phyloP scores from a whole-genome alignment of 2,797 vertebrate genomes.

The Corythornis leucogaster region DNA sequence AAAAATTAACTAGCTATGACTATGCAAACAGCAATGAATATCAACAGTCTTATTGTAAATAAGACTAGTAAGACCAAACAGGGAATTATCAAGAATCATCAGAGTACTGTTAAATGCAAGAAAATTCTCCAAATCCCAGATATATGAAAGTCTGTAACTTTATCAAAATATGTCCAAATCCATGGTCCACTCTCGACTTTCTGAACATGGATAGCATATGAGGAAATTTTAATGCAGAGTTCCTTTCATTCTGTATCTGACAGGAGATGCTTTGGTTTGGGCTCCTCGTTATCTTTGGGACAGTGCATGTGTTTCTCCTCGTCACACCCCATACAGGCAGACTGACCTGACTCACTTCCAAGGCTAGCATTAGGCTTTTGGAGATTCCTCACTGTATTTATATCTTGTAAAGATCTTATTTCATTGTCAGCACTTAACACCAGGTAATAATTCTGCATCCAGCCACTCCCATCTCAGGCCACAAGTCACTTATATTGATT shows the following conservation, averaged over 20 bases:
- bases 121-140: background rate
- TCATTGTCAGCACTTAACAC: conserved; percentile 50
- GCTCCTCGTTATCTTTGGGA: background rate
- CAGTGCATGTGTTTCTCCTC: background rate
- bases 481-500: conserved; percentile 45
- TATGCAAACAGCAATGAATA: background rate
- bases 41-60: background rate
- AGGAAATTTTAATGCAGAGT: background rate
- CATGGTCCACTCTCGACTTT: background rate
- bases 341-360: background rate
- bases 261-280: background rate
- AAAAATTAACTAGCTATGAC: background rate
- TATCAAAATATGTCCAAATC: background rate
- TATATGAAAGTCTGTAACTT: background rate
- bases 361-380: background rate
- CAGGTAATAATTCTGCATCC: conserved; percentile 46
- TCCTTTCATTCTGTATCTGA: background rate
- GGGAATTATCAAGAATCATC: background rate
- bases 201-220: background rate
- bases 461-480: background rate
- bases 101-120: background rate
- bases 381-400: conserved; percentile 1
- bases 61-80: background rate
- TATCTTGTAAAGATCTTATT: conserved; percentile 11
- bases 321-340: background rate